Percentiles rank a stretch among this genome's conserved stretches.
These are phyloP conservation scores for Acholoe squamosa DNA, from an alignment of 2,888 invertebrate species.

Conservation along the genomic window DNA sequence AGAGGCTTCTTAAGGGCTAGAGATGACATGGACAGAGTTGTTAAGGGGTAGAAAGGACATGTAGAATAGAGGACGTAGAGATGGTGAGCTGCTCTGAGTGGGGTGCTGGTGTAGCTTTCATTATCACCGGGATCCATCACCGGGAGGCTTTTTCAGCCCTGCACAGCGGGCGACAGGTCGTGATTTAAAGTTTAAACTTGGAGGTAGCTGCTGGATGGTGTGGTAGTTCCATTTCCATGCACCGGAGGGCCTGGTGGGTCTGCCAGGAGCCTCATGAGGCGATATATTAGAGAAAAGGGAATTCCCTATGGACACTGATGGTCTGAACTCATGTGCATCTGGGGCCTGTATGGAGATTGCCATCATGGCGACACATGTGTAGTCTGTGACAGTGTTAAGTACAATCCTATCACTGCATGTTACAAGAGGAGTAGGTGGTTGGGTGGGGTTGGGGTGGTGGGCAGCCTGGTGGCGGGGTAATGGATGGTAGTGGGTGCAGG, in stretches of 20 bases:
- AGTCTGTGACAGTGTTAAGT: too few relatives aligned
- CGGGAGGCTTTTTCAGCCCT: background rate
- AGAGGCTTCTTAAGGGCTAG: background rate
- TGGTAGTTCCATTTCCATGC: background rate
- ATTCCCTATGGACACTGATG: too few relatives aligned
- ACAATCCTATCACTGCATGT: too few relatives aligned
- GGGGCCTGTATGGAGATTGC: too few relatives aligned
- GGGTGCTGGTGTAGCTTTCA: background rate
- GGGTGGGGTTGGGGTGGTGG: background rate
- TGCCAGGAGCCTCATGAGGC: too few relatives aligned
- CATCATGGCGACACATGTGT: too few relatives aligned
- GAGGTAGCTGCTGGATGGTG: background rate
- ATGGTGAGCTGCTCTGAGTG: background rate
- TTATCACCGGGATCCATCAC: conserved; percentile 2
- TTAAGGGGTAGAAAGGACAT: background rate
- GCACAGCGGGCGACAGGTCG: background rate
- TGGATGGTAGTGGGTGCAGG: background rate
- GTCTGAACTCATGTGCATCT: too few relatives aligned
- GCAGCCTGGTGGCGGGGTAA: background rate
- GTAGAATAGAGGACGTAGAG: background rate
- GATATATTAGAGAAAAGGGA: too few relatives aligned
- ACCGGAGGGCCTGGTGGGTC: background rate
- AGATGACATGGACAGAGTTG: background rate
- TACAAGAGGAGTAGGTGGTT: background rate
- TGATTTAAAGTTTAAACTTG: conserved; percentile 30